These are phyloP conservation scores for Schizothorax lantsangensis DNA, from an alignment of 2,797 vertebrate species.

Conservation along the genomic window DNA sequence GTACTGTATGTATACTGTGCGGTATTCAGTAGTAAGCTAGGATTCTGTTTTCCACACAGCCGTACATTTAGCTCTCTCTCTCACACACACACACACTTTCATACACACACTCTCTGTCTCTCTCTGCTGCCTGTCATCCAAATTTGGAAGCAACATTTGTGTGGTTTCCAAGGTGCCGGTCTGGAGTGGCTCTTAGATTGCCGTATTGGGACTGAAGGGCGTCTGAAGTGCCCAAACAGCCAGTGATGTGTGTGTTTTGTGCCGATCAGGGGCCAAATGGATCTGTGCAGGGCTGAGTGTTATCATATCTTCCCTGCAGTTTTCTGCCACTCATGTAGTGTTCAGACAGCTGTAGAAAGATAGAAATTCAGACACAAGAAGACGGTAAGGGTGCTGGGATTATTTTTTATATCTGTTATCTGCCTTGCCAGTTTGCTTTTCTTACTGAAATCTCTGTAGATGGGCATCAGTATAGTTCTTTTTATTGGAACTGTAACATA, in stretches of 20 bases:
- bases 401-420: not conserved
- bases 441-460: not conserved
- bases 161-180: conserved; percentile 75
- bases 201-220: conserved; percentile 58
- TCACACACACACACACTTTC: too few species aligned
- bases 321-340: not conserved
- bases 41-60: not conserved
- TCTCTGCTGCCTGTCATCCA: conserved; percentile 5
- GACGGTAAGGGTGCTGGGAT: conserved; percentile 65
- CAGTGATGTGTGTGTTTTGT: conserved; percentile 12
- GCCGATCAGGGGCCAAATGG: not conserved
- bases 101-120: not conserved
- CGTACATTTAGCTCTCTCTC: not conserved
- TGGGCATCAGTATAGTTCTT: not conserved
- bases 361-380: not conserved
- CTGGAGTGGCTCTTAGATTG: conserved; percentile 69
- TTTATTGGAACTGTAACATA: not conserved
- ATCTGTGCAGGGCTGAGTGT: not conserved
- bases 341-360: not conserved
- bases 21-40: not conserved
- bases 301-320: not conserved
- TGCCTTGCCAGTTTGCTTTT: not conserved
- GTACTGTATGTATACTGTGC: not conserved
- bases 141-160: conserved; percentile 66
- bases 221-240: conserved; percentile 49